Evolutionary conservation across 2,113 vertebrate genomes (phyloP).

Genomic region (Gasterosteus nipponicus): DNA sequence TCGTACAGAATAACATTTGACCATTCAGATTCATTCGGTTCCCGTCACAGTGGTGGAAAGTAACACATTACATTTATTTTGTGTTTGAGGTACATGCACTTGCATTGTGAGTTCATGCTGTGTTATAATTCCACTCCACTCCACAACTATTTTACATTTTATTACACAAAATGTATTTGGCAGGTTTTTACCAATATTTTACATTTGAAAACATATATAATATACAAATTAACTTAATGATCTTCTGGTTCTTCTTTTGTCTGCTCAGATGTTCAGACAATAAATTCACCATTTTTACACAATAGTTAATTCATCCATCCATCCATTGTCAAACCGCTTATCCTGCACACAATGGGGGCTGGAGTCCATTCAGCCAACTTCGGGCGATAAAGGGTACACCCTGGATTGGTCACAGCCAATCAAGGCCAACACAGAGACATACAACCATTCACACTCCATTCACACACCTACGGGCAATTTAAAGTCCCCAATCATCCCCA

Average conservation of each 20-base stretch:
- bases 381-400: too few relatives aligned
- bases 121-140: too few relatives aligned
- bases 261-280: neutral
- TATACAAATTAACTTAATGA: too few relatives aligned
- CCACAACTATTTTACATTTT: neutral
- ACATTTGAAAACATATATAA: neutral
- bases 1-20: constrained; percentile 42
- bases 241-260: neutral
- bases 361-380: too few relatives aligned
- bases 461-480: too few relatives aligned
- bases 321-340: too few relatives aligned
- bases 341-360: too few relatives aligned
- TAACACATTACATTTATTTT: neutral
- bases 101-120: neutral
- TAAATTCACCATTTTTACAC: neutral
- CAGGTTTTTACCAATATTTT: neutral
- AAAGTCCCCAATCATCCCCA: too few relatives aligned
- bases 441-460: too few relatives aligned
- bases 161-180: neutral
- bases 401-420: too few relatives aligned
- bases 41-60: constrained; percentile 16
- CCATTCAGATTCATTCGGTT: constrained; percentile 33
- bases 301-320: neutral
- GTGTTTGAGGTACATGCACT: neutral
- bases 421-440: too few relatives aligned